Evolutionary conservation across 2,888 invertebrate genomes (phyloP), one percentile per base, ranked within the genome.

Genomic region (Pyrocoelia pectoralis): DNA sequence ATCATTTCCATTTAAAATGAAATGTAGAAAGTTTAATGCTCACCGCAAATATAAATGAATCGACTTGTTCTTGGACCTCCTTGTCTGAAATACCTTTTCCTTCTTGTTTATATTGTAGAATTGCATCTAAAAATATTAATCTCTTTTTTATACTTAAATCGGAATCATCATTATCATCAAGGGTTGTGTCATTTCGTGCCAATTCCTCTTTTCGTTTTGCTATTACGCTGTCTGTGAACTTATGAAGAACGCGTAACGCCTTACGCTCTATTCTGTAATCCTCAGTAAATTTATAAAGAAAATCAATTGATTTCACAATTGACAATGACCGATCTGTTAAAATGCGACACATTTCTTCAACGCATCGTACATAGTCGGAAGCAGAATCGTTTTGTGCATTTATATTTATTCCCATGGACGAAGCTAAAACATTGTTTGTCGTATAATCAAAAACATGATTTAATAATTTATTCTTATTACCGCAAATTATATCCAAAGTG

Each of bases 331-430:
- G 62, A 28, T 71, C 62, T 10, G 74, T 70, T 1, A 76, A 66
- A 12, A 81, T 70, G 49, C 73, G 50, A 48, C 74, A 75, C 71
- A 77, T 73, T 48, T 84, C 84, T 79, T 88, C 88, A 28, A 93
- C 89, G n/a, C 90, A 88, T 72, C 84, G 82, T 0, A 93, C 91
- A 76, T 93, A 94, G 68, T 87, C 85, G 0, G 90, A 89, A 67
- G 90, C 84, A 5, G 83, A 83, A 73, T 90, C 83, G 2, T 82
- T 82, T 77, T 94, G 93, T 0, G 93, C 92, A 75, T 91, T 84
- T 0, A 93, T 82, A 17, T 86, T 85, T 6, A 88, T 86, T 0
- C 94, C 95, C 94, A 95, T 28, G 5, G 28, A 19, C 1, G 49
- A 13, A 28, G 24, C 49, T 28, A 50, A 50, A 19, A 50, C 6